Evolutionary conservation across 2,113 vertebrate genomes (phyloP), one percentile per base, ranked within the genome.

Genomic region (Coptodon bakossiorum): DNA sequence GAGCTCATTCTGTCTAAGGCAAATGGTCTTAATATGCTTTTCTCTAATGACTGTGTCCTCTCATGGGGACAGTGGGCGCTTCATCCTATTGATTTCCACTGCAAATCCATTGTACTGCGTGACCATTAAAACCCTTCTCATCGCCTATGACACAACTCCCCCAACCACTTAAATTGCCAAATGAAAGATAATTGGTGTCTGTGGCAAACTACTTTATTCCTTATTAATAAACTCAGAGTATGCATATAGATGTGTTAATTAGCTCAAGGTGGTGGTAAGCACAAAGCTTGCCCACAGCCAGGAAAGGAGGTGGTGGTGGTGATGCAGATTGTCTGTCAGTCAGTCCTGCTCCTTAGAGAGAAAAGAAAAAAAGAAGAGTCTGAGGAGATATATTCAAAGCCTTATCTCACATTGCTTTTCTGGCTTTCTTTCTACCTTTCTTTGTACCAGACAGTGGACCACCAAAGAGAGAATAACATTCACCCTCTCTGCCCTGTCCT

Each of bases 201-300:
- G 53, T 83, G 84, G 84, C 40, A 17, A 90, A 90, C 66, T 63
- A 56, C 83, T 91, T 83, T 87, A 86, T 89, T 71, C 50, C 68
- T 61, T 93, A 91, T 91, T 90, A 93, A 95, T 91, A 90, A 94
- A 91, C 88, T 88, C 45, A 17, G 81, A 80, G 83, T 38, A 86
- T 48, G 83, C 82, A 63, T 6, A 11, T 79, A 91, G 82, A 91
- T 6, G 87, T 90, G 94, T 86, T 95, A 94, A 95, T 94, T 94
- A 91, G 92, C 89, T 89, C 7, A 14, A 83, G 89, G 88, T 82
- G 79, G 88, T 88, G 76, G 90, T 83, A 82, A 87, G 89, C 86
- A 84, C 81, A 76, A 83, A 85, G 84, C 85, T 80, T 84, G 79
- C 63, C 87, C 85, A 91, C 86, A 86, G 88, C 56, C 17, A 3